Base-by-base conservation (phyloP, 1,140 invertebrate species). In the Drosophila asahinai region DNA sequence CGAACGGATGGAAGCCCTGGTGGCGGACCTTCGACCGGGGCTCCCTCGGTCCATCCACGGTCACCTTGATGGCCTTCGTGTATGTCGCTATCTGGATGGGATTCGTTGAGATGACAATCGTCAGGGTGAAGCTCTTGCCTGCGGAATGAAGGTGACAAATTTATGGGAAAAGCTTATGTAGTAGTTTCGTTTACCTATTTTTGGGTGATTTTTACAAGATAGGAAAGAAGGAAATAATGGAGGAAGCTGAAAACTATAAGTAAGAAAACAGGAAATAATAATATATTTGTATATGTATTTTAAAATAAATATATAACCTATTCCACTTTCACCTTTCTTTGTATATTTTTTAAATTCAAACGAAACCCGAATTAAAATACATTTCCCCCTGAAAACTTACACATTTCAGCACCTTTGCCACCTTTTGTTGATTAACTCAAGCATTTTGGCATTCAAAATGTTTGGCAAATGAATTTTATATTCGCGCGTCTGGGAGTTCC, bases 121-220 rank as follows among this genome's bases (percentile, higher is more conserved):
- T 99, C 80, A 99, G 93, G 4, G 97, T 97, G 93, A 99, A 99
- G 87, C 98, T 99, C 94, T 99, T 99, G 25, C 98, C 98, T 99
- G 94, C 0, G 36, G 15, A 8, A 38, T 15, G 1, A 40, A 55
- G 7, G 54, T 55, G 54, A 8, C 15, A n/a, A 22, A 38, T 33
- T 33, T 2, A 33, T 33, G 30, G 30, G 30, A 33, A 33, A 30
- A 30, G 27, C 27, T 30, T 30, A 30, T 30, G 27, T 7, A 30
- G 27, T 33, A 9, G 30, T 33, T 3, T 33, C 7, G 30, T 33
- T 33, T 8, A 33, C 2, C 11, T 36, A 36, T 11, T 36, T 36
- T 36, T 36, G 11, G 33, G 33, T 3, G 9, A 36, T 36, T 36
- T 36, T 36, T 36, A 36, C 33, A 36, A 11, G 9, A 36, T 11